These are phyloP conservation scores for Marasmarcha lunaedactyla DNA, from an alignment of 2,888 invertebrate species.

Conservation along the genomic window DNA sequence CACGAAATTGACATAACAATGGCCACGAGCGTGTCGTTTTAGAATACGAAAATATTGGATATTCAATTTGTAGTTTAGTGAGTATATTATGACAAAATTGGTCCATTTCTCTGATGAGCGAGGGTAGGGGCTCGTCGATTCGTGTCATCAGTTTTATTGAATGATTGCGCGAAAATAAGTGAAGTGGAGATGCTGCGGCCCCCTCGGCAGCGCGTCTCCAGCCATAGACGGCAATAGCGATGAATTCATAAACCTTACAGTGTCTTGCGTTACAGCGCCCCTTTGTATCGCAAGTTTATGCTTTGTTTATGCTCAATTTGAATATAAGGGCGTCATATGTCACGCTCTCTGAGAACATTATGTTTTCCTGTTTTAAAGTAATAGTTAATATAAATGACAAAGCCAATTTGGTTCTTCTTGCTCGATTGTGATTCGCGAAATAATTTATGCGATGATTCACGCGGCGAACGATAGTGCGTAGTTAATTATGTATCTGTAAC, in stretches of 20 bases:
- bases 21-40: no score
- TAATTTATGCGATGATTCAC: background rate
- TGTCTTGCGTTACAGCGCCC: constrained; percentile 6
- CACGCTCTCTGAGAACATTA: no score
- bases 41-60: no score
- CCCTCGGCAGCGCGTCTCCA: constrained; percentile 40
- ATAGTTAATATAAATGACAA: no score
- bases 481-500: constrained; percentile 22
- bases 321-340: background rate
- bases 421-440: no score
- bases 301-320: constrained; percentile 10
- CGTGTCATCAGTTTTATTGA: constrained; percentile 62
- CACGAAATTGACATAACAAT: no score
- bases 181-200: constrained; percentile 42
- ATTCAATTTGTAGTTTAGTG: no score
- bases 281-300: background rate
- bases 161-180: constrained; percentile 67
- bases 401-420: no score
- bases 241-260: constrained; percentile 45
- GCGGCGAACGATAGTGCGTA: constrained; percentile 23
- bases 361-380: no score
- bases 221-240: constrained; percentile 33
- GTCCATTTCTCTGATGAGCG: constrained; percentile 51
- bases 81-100: constrained; percentile 21
- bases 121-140: constrained; percentile 61